phyloP scores from a whole-genome alignment of 2,888 invertebrate species.

The Dynastes hyllus region DNA sequence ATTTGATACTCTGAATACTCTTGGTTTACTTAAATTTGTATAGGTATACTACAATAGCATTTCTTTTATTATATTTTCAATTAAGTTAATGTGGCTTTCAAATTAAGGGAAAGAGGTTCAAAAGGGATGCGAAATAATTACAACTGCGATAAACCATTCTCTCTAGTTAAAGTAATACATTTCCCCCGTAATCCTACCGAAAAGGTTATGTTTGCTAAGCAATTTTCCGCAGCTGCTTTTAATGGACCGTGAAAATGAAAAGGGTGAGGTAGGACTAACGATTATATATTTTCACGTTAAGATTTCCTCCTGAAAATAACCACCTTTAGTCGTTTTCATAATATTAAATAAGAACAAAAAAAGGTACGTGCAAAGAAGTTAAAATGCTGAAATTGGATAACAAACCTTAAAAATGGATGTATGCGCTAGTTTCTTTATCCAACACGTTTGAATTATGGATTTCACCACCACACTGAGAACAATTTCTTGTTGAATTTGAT shows the following conservation, averaged over 20 bases:
- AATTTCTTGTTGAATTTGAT: too few species aligned
- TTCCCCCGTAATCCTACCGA: not conserved
- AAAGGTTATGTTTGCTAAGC: constrained; percentile 14
- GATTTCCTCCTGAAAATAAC: not conserved
- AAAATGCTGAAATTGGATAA: too few species aligned
- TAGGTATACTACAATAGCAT: too few species aligned
- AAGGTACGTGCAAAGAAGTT: too few species aligned
- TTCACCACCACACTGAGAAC: too few species aligned
- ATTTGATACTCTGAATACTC: too few species aligned
- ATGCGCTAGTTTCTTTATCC: too few species aligned
- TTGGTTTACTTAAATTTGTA: too few species aligned
- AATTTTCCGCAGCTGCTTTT: constrained; percentile 12
- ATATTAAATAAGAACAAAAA: not conserved
- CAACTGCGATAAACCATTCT: constrained; percentile 14
- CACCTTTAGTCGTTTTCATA: not conserved
- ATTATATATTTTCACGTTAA: not conserved
- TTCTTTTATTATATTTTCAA: constrained; percentile 21
- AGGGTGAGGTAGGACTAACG: not conserved
- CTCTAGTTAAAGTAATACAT: constrained; percentile 12
- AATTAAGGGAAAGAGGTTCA: not conserved
- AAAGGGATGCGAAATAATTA: constrained; percentile 8
- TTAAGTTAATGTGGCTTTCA: constrained; percentile 31
- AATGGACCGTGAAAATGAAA: not conserved
- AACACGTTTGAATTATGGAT: too few species aligned
- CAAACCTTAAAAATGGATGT: too few species aligned